Evolutionary conservation across 2,888 invertebrate species (phyloP).

Genomic region (Drosophila borborema): DNA sequence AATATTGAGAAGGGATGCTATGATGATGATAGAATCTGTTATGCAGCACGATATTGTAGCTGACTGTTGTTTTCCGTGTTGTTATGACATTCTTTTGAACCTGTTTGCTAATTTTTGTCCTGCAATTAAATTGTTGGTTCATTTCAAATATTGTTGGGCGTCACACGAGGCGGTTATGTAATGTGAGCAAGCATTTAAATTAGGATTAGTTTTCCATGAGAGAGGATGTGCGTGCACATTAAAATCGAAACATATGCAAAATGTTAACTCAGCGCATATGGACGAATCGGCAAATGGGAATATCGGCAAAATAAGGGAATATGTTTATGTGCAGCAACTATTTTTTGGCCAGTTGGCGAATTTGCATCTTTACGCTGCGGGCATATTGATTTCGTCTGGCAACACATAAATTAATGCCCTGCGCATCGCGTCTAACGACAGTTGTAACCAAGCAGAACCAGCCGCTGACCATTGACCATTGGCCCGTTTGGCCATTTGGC

Average conservation of each 20-base stretch:
- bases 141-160: slow-evolving; percentile 25
- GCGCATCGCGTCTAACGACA: slow-evolving; percentile 53
- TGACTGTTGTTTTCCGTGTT: slow-evolving; percentile 7
- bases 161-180: slow-evolving; percentile 36
- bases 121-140: slow-evolving; percentile 67
- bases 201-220: slow-evolving; percentile 67
- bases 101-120: slow-evolving; percentile 42
- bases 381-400: slow-evolving; percentile 67
- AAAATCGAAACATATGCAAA: slow-evolving; percentile 72
- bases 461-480: slow-evolving; percentile 35
- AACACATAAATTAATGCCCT: slow-evolving; percentile 72
- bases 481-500: slow-evolving; percentile 17
- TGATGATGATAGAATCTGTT: slow-evolving; percentile 61
- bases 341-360: slow-evolving; percentile 51
- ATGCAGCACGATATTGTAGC: slow-evolving; percentile 50
- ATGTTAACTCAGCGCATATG: slow-evolving; percentile 45
- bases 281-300: slow-evolving; percentile 9
- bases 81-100: slow-evolving; percentile 12
- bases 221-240: slow-evolving; percentile 44
- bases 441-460: slow-evolving; percentile 58
- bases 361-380: slow-evolving; percentile 54
- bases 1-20: slow-evolving; percentile 49
- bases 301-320: background rate
- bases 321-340: background rate
- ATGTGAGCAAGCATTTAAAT: slow-evolving; percentile 66